Conservation (phyloP, 2,797 vertebrate species). For the Myoxocephalus aenaeus region DNA sequence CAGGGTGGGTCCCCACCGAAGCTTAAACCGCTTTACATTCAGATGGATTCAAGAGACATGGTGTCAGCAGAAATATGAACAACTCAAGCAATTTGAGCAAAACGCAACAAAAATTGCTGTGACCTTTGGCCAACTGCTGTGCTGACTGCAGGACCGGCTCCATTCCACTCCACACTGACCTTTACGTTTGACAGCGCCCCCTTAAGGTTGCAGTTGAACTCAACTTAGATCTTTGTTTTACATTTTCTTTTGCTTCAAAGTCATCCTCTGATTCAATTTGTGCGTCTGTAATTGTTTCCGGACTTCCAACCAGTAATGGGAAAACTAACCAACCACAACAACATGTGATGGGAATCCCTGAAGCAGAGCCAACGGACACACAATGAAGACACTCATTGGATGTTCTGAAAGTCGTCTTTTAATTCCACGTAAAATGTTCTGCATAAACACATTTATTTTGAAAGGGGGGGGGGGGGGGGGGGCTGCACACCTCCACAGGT, state of each 20-base stretch:
- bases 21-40: background rate
- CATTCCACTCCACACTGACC: background rate
- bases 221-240: background rate
- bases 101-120: background rate
- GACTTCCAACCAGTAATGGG: background rate
- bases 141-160: background rate
- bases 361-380: background rate
- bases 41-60: background rate
- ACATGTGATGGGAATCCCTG: constrained; percentile 25
- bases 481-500: background rate
- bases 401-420: background rate
- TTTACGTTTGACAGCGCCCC: background rate
- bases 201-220: background rate
- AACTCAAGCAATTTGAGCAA: background rate
- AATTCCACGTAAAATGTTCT: background rate
- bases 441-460: background rate
- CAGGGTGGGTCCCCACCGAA: background rate
- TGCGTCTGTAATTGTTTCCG: constrained; percentile 12
- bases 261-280: constrained; percentile 29
- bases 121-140: too few species aligned
- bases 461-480: too few species aligned
- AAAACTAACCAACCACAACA: constrained; percentile 26
- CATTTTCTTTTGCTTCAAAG: constrained; percentile 18
- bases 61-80: background rate
- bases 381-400: background rate